Percentiles rank a stretch among this genome's conserved stretches.
These are phyloP conservation scores for Petrocephalus schoutedeni DNA, from an alignment of 2,797 vertebrate genomes.

Conservation along the genomic window DNA sequence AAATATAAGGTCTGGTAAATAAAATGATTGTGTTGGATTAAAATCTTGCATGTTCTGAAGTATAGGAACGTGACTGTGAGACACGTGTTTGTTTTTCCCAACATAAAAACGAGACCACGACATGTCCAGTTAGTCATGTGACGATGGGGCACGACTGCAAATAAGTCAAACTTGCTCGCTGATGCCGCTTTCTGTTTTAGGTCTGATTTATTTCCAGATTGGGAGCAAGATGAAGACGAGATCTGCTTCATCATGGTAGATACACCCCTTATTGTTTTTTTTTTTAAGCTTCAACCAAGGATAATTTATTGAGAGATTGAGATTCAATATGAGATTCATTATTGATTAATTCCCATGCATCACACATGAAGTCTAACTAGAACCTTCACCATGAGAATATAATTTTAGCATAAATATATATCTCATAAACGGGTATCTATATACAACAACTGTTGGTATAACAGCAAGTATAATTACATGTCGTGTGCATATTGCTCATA, in stretches of 20 bases:
- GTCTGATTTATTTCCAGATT: constrained; percentile 9
- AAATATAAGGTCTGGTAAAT: background rate
- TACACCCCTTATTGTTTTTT: background rate
- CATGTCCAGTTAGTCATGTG: background rate
- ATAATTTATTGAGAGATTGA: background rate
- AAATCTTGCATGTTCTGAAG: background rate
- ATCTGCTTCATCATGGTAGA: background rate
- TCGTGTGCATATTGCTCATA: too few relatives aligned
- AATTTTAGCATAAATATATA: background rate
- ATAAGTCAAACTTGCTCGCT: background rate
- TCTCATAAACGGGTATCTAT: background rate
- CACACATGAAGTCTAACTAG: background rate
- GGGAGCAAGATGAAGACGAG: constrained; percentile 19
- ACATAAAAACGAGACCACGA: background rate
- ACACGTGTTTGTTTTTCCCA: background rate
- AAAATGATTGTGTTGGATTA: background rate
- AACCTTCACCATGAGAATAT: background rate
- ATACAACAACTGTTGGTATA: background rate
- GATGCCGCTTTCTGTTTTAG: constrained; percentile 1
- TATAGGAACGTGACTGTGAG: background rate
- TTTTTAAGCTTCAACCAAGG: background rate
- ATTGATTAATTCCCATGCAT: background rate
- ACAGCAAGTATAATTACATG: background rate
- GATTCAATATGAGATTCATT: background rate
- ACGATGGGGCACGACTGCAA: background rate